A percentile compares a stretch with the other conserved stretches of the same genome.
Conservation (phyloP, 2,888 invertebrate species). For the Temnothorax rugatulus region DNA sequence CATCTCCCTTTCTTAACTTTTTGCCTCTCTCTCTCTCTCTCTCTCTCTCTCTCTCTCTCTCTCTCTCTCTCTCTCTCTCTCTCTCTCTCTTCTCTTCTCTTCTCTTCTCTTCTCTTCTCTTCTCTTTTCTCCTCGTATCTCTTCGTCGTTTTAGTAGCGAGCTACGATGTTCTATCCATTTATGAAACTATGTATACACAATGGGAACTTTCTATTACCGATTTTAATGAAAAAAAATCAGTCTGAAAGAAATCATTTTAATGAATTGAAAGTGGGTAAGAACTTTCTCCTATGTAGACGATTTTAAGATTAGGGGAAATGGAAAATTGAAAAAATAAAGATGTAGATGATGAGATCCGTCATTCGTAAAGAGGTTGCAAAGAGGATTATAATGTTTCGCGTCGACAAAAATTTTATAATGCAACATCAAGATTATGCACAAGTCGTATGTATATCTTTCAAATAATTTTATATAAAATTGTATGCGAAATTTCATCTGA, state of each 20-base stretch:
- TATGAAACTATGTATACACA: background rate
- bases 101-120: background rate
- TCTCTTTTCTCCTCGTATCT: background rate
- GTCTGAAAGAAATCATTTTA: slow-evolving; percentile 16
- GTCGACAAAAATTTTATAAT: background rate
- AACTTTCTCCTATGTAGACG: background rate
- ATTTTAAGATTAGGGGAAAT: slow-evolving; percentile 12
- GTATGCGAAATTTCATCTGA: background rate
- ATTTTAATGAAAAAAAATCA: slow-evolving; percentile 31
- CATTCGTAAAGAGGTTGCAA: background rate
- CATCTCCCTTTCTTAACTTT: background rate
- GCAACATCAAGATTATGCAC: background rate
- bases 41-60: background rate
- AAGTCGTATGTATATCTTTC: background rate
- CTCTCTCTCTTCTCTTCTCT: background rate
- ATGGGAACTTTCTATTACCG: background rate
- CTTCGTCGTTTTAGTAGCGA: background rate
- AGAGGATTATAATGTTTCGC: background rate
- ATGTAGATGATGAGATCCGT: background rate
- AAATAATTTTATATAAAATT: background rate
- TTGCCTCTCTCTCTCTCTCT: background rate
- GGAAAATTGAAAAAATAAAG: slow-evolving; percentile 12
- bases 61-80: background rate
- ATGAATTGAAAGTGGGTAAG: slow-evolving; percentile 3
- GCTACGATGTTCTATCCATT: background rate